These are phyloP conservation scores for Kryphioiulus occultus DNA, from an alignment of 2,888 invertebrate species.

Conservation along the genomic window DNA sequence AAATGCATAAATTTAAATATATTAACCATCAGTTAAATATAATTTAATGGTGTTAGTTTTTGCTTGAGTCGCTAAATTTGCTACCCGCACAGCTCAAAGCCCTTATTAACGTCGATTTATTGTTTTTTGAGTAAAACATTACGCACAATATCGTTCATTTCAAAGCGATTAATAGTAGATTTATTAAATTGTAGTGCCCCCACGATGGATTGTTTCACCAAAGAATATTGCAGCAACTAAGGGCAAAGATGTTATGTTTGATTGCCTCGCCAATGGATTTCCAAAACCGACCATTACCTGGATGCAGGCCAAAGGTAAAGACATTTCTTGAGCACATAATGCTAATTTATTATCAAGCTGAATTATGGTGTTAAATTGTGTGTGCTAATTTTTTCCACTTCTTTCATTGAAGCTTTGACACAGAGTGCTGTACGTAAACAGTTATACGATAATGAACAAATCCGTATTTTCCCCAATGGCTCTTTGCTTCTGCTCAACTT, in stretches of 20 bases:
- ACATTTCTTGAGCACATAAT: background rate
- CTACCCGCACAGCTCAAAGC: no score
- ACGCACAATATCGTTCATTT: no score
- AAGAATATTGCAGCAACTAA: conserved; percentile 49
- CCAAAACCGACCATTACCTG: conserved; percentile 53
- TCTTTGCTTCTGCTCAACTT: conserved; percentile 38
- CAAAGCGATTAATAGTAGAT: background rate
- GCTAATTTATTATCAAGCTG: background rate
- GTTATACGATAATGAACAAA: background rate
- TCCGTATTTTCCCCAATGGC: conserved; percentile 50
- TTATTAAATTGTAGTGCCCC: conserved; percentile 50
- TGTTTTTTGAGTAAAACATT: no score
- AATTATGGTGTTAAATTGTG: no score
- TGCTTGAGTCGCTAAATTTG: no score
- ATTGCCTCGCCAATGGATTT: conserved; percentile 54
- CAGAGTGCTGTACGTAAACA: background rate
- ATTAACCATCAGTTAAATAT: no score
- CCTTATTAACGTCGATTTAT: no score
- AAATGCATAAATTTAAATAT: no score
- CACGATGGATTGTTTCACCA: conserved; percentile 53
- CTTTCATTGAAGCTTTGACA: background rate
- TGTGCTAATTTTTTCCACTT: no score
- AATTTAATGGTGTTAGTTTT: no score
- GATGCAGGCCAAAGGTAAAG: conserved; percentile 54
- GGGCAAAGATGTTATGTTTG: conserved; percentile 50